phyloP scores from a whole-genome alignment of 2,888 invertebrate species.

The Chouioia cunea region DNA sequence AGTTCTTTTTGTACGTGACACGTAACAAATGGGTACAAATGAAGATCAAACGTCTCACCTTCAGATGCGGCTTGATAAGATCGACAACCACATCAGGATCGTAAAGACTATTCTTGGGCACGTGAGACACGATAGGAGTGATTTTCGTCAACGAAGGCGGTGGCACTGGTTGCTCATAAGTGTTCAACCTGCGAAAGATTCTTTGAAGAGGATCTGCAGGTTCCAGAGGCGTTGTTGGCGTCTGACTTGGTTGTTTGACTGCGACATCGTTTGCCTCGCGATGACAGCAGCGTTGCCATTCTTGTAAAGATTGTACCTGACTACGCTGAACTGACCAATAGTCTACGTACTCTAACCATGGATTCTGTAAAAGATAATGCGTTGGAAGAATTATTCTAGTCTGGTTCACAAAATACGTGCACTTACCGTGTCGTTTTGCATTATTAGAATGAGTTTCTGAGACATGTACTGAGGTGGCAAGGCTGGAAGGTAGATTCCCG shows the following conservation, averaged over 20 bases:
- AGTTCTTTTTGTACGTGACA: not conserved
- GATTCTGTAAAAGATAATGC: conserved; percentile 64
- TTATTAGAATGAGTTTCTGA: conserved; percentile 74
- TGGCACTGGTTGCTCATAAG: conserved; percentile 74
- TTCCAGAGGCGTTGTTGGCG: conserved; percentile 53
- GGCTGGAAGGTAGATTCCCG: conserved; percentile 75
- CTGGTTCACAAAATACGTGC: not conserved
- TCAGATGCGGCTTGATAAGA: conserved; percentile 69
- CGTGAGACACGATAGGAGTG: conserved; percentile 68
- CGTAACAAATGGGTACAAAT: too few relatives aligned
- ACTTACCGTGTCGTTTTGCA: conserved; percentile 74
- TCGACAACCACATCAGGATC: conserved; percentile 67
- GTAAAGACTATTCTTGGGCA: conserved; percentile 66
- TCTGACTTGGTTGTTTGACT: conserved; percentile 54
- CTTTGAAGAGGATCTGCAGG: conserved; percentile 70
- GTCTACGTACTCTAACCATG: conserved; percentile 79
- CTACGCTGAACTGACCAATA: conserved; percentile 71
- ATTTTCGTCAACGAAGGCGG: conserved; percentile 72
- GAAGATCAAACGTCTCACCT: conserved; percentile 43
- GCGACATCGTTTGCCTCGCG: not conserved
- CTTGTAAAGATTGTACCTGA: conserved; percentile 70
- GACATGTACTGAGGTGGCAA: conserved; percentile 82
- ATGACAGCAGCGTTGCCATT: conserved; percentile 69
- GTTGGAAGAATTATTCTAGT: not conserved
- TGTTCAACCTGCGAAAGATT: conserved; percentile 73